phyloP scores from a whole-genome alignment of 2,888 invertebrate genomes.

The Geotrupes spiniger region DNA sequence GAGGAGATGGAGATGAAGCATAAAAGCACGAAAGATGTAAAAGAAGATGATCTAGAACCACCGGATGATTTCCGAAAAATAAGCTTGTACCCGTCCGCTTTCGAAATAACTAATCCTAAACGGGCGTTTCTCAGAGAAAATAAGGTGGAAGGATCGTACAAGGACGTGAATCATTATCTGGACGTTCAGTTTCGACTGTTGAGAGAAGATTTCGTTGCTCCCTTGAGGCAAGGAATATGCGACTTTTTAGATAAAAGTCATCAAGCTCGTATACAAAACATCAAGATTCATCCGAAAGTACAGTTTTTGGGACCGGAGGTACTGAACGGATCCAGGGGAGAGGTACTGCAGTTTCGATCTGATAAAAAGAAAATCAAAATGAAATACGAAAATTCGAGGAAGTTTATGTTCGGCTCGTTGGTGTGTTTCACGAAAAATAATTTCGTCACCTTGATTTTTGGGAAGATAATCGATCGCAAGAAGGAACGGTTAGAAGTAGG shows the following conservation, averaged over 20 bases:
- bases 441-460: constrained; percentile 68
- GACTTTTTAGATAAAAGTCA: constrained; percentile 26
- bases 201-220: constrained; percentile 75
- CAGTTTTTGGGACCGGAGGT: constrained; percentile 49
- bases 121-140: constrained; percentile 56
- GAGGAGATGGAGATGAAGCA: constrained; percentile 37
- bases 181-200: constrained; percentile 76
- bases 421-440: constrained; percentile 68
- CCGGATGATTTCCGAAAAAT: constrained; percentile 55
- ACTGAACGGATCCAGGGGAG: constrained; percentile 50
- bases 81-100: constrained; percentile 54
- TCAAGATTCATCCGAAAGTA: constrained; percentile 32
- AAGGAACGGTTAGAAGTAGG: constrained; percentile 54
- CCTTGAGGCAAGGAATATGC: constrained; percentile 65
- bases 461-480: constrained; percentile 61
- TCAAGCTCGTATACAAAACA: constrained; percentile 10
- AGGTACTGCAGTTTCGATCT: constrained; percentile 38
- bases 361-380: constrained; percentile 40
- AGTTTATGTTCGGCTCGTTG: constrained; percentile 70
- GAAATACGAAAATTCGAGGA: constrained; percentile 54
- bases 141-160: constrained; percentile 61
- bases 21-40: constrained; percentile 37
- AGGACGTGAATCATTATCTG: constrained; percentile 67
- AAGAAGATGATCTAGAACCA: constrained; percentile 51
- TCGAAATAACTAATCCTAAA: constrained; percentile 42